A percentile compares a stretch with the other conserved stretches of the same genome.
These are phyloP conservation scores for Orestias chungarensis DNA, from an alignment of 2,797 vertebrate species.

Conservation along the genomic window DNA sequence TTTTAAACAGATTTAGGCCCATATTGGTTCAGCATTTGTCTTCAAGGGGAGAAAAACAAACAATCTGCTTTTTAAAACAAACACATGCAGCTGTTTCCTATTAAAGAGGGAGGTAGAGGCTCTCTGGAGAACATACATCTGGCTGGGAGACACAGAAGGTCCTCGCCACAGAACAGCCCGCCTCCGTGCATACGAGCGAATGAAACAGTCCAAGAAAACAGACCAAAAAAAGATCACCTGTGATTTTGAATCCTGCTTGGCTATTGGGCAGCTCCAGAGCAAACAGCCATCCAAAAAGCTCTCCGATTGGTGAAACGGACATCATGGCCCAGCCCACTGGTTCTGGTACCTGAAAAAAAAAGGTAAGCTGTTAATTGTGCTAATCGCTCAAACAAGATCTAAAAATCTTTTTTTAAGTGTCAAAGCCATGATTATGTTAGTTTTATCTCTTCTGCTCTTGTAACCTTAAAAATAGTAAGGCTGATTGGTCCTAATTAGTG, in stretches of 20 bases:
- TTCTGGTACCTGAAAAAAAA: conserved; percentile 78
- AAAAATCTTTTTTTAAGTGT: too few relatives aligned
- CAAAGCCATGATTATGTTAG: not conserved
- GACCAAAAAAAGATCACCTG: conserved; percentile 79
- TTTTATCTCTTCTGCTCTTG: too few relatives aligned
- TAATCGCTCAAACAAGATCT: not conserved
- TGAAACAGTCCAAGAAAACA: conserved; percentile 5
- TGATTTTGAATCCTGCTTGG: conserved; percentile 89
- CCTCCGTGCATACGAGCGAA: conserved; percentile 17
- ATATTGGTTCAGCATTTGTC: conserved; percentile 13
- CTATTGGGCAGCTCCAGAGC: conserved; percentile 89
- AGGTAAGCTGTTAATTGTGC: not conserved
- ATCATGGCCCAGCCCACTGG: conserved; percentile 87
- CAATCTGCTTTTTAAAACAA: conserved; percentile 34
- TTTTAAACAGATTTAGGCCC: not conserved
- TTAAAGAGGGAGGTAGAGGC: conserved; percentile 63
- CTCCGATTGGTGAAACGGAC: conserved; percentile 87
- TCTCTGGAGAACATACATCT: conserved; percentile 71
- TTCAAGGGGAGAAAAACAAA: conserved; percentile 10
- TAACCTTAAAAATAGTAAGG: too few relatives aligned
- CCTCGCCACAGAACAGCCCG: conserved; percentile 30
- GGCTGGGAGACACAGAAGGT: conserved; percentile 42
- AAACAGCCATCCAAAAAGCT: conserved; percentile 95
- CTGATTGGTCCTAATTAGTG: too few relatives aligned
- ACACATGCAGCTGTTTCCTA: conserved; percentile 69